Conservation (phyloP, 1,140 invertebrate species). For the Subanguina moxae region DNA sequence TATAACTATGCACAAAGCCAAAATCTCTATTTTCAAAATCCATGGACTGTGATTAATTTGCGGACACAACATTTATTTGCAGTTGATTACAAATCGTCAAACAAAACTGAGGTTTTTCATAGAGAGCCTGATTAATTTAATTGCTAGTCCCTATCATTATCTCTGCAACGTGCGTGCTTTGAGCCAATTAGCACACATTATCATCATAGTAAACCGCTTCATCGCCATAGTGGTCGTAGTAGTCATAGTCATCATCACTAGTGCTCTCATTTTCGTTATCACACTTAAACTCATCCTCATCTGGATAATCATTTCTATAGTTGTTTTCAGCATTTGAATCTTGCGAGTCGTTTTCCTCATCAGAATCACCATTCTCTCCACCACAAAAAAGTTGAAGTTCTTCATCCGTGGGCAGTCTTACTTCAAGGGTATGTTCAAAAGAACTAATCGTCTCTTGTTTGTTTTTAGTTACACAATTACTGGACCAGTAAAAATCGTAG, state of each 20-base stretch:
- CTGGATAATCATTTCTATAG: slow-evolving; percentile 49
- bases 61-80: too few relatives aligned
- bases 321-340: slow-evolving; percentile 47
- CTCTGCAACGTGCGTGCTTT: too few relatives aligned
- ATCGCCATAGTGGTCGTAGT: neutral
- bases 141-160: too few relatives aligned
- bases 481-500: slow-evolving; percentile 35
- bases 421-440: slow-evolving; percentile 3
- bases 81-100: too few relatives aligned
- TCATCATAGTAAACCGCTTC: too few relatives aligned
- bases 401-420: slow-evolving; percentile 28
- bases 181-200: too few relatives aligned
- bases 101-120: too few relatives aligned
- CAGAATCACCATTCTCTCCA: slow-evolving; percentile 32
- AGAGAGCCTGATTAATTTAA: too few relatives aligned
- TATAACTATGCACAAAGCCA: too few relatives aligned
- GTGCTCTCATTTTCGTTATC: slow-evolving; percentile 26
- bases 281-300: slow-evolving; percentile 43
- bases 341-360: slow-evolving; percentile 37
- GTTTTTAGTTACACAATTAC: neutral
- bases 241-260: slow-evolving; percentile 19
- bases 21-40: too few relatives aligned
- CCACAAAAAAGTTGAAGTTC: slow-evolving; percentile 27
- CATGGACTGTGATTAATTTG: too few relatives aligned
- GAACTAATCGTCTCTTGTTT: neutral